Base-by-base conservation (phyloP, 2,888 invertebrate species). In the Camptogramma bilineatum region DNA sequence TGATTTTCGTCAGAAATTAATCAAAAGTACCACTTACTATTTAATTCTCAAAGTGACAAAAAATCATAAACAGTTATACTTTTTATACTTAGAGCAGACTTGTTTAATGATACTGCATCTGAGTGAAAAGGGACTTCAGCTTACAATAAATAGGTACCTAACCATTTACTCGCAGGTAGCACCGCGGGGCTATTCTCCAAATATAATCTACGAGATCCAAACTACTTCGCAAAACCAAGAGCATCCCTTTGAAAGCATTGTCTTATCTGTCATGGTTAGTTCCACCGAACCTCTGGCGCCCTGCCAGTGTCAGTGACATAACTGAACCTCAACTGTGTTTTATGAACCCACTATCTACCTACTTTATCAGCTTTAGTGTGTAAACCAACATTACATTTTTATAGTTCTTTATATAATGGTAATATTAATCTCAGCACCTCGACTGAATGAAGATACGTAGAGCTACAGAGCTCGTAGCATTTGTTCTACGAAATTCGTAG, bases 181-280 rank as follows among this genome's bases (percentile, higher is more conserved):
- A 9, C 34, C 34, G 3, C 34, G 13, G 34, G 34, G 34, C 44
- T 52, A 44, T 18, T 13, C 31, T 59, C 52, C 5, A 46, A 59
- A 59, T 52, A 52, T 34, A 59, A 52, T 46, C 34, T 47, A 56
- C 39, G 47, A 21, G 16, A 28, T 58, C 24, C 13, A 57, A 51
- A 50, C 21, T 56, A 56, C 39, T 51, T 55, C 51, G 46, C 21
- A 65, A 55, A 55, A 52, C 56, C 48, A 16, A 51, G 52, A 28
- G 56, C 16, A 60, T 52, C 58, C 53, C 50, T 65, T 52, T 53
- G 47, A 56, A 60, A 60, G 55, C 59, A 55, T 56, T 47, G 61
- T 62, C 58, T 66, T 66, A 66, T 62, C 61, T 58, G 62, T 65
- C 65, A 62, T 62, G 57, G 57, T 60, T 54, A 61, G 53, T 57